Conservation (phyloP, 2,888 invertebrate species). For the Seladonia tumulorum region DNA sequence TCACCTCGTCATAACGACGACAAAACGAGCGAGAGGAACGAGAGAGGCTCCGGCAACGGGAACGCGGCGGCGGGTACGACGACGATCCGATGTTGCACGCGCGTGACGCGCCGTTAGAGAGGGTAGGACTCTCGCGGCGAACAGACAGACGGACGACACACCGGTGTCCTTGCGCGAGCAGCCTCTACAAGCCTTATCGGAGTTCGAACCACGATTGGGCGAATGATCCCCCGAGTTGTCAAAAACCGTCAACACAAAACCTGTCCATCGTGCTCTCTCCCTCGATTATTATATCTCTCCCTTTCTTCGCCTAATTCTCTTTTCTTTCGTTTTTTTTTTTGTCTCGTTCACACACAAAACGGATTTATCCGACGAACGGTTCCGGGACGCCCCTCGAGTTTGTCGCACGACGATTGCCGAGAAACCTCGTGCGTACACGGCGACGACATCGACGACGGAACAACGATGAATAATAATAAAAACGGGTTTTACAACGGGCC, state of each 20-base stretch:
- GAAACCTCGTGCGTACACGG: conserved; percentile 19
- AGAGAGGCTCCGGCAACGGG: conserved; percentile 33
- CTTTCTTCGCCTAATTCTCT: background rate
- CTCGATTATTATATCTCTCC: conserved; percentile 1
- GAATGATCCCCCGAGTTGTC: conserved; percentile 29
- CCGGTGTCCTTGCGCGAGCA: conserved; percentile 60
- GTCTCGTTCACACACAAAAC: conserved; percentile 23
- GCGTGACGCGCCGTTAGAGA: conserved; percentile 65
- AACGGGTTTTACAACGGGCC: conserved; percentile 18
- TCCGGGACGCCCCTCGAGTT: conserved; percentile 53
- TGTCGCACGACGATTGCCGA: conserved; percentile 52
- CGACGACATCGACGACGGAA: conserved; percentile 34
- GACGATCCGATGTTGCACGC: conserved; percentile 64
- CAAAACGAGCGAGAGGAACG: conserved; percentile 60
- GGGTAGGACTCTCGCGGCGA: conserved; percentile 63
- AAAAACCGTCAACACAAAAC: conserved; percentile 45
- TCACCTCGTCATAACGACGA: conserved; percentile 71
- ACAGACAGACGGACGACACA: conserved; percentile 22
- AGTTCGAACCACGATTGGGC: background rate
- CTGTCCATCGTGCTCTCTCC: background rate
- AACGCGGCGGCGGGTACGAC: background rate
- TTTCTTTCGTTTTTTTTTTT: conserved; percentile 10
- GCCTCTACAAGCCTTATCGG: conserved; percentile 38
- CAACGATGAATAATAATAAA: background rate
- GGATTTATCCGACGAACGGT: too few relatives aligned